Evolutionary conservation across 2,888 invertebrate genomes (phyloP), one percentile per base, ranked within the genome.

Genomic region (Cistogaster globosa): DNA sequence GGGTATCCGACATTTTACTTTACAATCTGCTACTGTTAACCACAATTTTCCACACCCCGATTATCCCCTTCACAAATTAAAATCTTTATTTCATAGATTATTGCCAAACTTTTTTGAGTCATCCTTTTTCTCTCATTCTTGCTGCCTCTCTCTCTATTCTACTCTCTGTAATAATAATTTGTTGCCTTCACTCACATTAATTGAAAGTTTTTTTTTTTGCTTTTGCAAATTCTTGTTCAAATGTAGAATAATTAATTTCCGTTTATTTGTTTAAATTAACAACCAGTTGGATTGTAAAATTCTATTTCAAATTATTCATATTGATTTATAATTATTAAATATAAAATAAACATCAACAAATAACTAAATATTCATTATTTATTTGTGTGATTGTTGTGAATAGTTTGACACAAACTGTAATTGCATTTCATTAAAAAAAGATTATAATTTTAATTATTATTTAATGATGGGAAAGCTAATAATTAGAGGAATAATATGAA

Each of bases 391-490:
- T 38, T 42, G 20, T 7, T 32, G n/a, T 58, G n/a, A 38, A 18
- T 58, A 51, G 2, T 74, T 75, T 11, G 36, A 36, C 57, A 57
- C 36, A 62, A 51, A 72, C 45, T 71, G 45, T 60, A 72, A 48
- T 72, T 72, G 26, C n/a, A 18, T 38, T 51, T 48, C 48, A 26
- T 9, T 16, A 6, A 16, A 48, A 48, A 4, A 42, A 7, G 5
- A n/a, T 53, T 20, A 16, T 48, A 14, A 48, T 16, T 16, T 18
- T 8, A 71, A 72, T 18, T 58, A 60, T 60, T 65, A 42, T 51
- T 63, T 63, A 75, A 75, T 75, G 42, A 57, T 65, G 75, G 55
- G 75, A 65, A 65, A 45, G 14, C 8, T 45, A 74, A 45, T 75
- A 53, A 12, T 32, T 7, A 65, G 57, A 55, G 2, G 18, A 42